These are phyloP conservation scores for Agelastica alni DNA, from an alignment of 2,888 invertebrate species.

Conservation along the genomic window DNA sequence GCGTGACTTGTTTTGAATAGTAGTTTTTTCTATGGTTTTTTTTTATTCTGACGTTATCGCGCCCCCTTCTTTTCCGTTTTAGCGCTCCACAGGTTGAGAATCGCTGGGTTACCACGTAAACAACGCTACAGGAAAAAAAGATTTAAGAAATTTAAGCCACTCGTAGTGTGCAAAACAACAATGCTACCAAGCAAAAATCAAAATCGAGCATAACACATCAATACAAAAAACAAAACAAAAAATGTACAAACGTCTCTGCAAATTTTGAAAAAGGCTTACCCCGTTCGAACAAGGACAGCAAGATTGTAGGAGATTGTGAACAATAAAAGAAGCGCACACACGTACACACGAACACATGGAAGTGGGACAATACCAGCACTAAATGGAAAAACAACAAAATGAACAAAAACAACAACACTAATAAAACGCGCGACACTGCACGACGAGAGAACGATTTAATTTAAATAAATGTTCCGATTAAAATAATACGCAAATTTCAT, in stretches of 20 bases:
- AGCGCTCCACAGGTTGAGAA: no score
- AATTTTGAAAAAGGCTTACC: conserved; percentile 34
- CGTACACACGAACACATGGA: conserved; percentile 47
- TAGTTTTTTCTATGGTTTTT: no score
- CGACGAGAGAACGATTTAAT: no score
- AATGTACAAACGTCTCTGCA: no score
- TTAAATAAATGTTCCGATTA: no score
- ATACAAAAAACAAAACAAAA: conserved; percentile 9
- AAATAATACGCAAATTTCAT: background rate
- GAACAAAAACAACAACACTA: conserved; percentile 27
- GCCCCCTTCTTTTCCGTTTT: no score
- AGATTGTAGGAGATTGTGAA: conserved; percentile 44
- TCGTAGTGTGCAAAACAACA: no score
- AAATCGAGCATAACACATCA: background rate
- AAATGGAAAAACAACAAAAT: conserved; percentile 31
- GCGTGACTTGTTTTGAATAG: no score
- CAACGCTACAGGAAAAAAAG: no score
- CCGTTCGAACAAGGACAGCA: conserved; percentile 42
- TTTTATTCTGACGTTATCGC: no score
- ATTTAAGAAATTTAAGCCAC: no score
- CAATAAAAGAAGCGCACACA: conserved; percentile 45
- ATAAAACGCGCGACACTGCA: background rate
- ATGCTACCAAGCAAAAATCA: background rate
- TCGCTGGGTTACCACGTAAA: no score
- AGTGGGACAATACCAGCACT: conserved; percentile 36